These are phyloP conservation scores for Drosophila phalerata DNA, from an alignment of 2,888 invertebrate species.

Conservation along the genomic window DNA sequence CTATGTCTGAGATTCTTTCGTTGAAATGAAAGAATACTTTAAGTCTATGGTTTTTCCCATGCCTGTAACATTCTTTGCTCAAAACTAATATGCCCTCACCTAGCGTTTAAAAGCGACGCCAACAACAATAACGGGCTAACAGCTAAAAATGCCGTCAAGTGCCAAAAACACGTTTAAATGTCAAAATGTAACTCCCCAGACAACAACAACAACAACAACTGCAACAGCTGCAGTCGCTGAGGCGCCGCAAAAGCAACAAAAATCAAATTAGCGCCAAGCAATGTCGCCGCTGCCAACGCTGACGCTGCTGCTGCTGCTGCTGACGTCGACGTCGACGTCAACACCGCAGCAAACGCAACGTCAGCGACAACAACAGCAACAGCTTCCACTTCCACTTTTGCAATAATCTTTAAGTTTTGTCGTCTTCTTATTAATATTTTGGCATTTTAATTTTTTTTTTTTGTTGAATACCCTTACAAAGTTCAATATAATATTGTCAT, in stretches of 20 bases:
- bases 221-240: constrained; percentile 70
- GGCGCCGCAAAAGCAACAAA: constrained; percentile 76
- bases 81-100: background rate
- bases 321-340: background rate
- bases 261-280: constrained; percentile 77
- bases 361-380: constrained; percentile 5
- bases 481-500: background rate
- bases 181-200: constrained; percentile 71
- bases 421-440: constrained; percentile 55
- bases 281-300: constrained; percentile 37
- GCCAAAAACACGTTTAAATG: constrained; percentile 80
- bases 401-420: constrained; percentile 64
- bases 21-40: too few relatives aligned
- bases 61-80: background rate
- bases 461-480: background rate
- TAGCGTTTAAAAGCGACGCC: background rate
- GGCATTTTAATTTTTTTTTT: constrained; percentile 15
- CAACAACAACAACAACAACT: constrained; percentile 46
- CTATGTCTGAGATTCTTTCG: too few relatives aligned
- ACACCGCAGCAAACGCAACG: constrained; percentile 11
- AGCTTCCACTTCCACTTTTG: constrained; percentile 53
- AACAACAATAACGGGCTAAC: constrained; percentile 40
- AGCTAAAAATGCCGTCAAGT: constrained; percentile 68
- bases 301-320: background rate
- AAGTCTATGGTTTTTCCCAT: too few relatives aligned